A percentile compares a stretch with the other conserved stretches of the same genome.
Evolutionary conservation across 2,888 invertebrate genomes (phyloP).

Genomic region (Plemyria rubiginata): DNA sequence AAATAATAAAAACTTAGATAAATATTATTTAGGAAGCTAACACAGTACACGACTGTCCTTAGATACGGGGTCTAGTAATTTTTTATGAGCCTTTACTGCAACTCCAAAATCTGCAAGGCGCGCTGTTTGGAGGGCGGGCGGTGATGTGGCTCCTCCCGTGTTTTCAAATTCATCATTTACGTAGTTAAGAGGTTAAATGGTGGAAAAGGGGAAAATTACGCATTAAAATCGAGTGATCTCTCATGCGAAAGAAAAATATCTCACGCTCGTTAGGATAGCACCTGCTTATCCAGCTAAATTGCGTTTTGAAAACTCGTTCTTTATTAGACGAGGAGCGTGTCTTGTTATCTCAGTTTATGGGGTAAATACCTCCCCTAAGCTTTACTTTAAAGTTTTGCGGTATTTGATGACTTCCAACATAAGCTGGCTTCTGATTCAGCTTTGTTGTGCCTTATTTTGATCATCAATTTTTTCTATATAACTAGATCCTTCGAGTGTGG

Average conservation of each 20-base stretch:
- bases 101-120: too few species aligned
- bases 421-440: not conserved
- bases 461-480: not conserved
- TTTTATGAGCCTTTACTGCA: too few species aligned
- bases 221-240: not conserved
- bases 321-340: constrained; percentile 38
- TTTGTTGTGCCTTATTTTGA: not conserved
- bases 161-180: too few species aligned
- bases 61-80: too few species aligned
- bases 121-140: too few species aligned
- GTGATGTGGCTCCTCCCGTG: too few species aligned
- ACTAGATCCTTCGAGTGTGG: too few species aligned
- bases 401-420: constrained; percentile 9
- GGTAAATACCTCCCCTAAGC: constrained; percentile 17
- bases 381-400: constrained; percentile 22
- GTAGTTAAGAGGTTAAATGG: too few species aligned
- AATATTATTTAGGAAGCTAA: too few species aligned
- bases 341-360: constrained; percentile 39
- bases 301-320: constrained; percentile 53
- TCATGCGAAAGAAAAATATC: constrained; percentile 1
- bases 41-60: too few species aligned
- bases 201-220: too few species aligned
- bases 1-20: too few species aligned
- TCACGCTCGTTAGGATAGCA: constrained; percentile 12
- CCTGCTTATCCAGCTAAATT: constrained; percentile 60